Evolutionary conservation across 2,888 invertebrate species (phyloP).

Genomic region (Tiliacea citrago): DNA sequence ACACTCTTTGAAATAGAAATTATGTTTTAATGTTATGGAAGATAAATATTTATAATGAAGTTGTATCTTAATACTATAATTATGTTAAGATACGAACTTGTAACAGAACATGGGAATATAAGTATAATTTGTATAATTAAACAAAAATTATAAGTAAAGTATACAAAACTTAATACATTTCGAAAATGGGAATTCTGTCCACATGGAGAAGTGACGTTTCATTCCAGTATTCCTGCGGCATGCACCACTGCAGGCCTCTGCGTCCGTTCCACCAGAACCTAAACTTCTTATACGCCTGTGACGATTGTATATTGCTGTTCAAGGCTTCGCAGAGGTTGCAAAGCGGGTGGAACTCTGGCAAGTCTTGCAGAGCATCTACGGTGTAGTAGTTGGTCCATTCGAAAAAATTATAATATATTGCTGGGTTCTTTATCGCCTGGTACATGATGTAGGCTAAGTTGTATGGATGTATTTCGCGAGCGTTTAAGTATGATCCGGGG

Average conservation of each 20-base stretch:
- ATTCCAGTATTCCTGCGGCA: slow-evolving; percentile 69
- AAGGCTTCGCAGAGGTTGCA: slow-evolving; percentile 77
- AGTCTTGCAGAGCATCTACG: slow-evolving; percentile 51
- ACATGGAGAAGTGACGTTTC: slow-evolving; percentile 65
- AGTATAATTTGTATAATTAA: background rate
- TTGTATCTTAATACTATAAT: background rate
- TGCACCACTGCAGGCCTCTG: slow-evolving; percentile 76
- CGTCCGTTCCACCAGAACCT: slow-evolving; percentile 79
- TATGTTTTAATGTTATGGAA: background rate
- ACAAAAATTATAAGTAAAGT: background rate
- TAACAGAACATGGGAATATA: background rate
- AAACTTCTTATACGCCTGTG: slow-evolving; percentile 70
- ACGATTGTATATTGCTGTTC: slow-evolving; percentile 56
- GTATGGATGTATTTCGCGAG: slow-evolving; percentile 74
- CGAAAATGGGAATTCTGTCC: slow-evolving; percentile 41
- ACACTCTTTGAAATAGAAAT: background rate
- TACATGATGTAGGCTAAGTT: slow-evolving; percentile 76
- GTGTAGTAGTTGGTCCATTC: slow-evolving; percentile 80
- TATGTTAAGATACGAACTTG: background rate
- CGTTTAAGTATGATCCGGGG: slow-evolving; percentile 79
- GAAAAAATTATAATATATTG: slow-evolving; percentile 74
- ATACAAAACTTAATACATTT: slow-evolving; percentile 26
- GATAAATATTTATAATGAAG: background rate
- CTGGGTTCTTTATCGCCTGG: slow-evolving; percentile 65
- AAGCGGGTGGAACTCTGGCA: slow-evolving; percentile 67